phyloP scores from a whole-genome alignment of 2,113 vertebrate species.

The Ptilonorhynchus violaceus region DNA sequence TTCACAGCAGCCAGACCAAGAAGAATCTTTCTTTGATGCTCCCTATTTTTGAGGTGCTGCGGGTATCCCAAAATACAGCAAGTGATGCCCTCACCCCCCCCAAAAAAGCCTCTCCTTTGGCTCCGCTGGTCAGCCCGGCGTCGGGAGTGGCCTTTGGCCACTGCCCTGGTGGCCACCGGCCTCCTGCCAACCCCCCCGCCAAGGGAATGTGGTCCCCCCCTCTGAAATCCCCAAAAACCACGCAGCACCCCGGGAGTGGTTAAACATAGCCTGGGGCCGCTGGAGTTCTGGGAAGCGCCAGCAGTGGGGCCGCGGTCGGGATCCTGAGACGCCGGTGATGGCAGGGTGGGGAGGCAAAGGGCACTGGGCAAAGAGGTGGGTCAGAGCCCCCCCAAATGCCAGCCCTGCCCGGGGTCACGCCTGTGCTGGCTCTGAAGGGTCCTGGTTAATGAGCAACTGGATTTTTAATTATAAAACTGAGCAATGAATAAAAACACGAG shows the following conservation, averaged over 20 bases:
- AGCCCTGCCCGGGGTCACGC: rapidly evolving
- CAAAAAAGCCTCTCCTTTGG: not conserved
- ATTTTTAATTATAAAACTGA: not conserved
- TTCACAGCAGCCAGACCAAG: rapidly evolving
- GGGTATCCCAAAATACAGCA: not conserved
- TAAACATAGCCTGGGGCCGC: not conserved
- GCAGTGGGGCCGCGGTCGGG: not conserved
- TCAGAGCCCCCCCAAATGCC: not conserved
- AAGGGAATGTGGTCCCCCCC: not conserved
- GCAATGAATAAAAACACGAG: not conserved
- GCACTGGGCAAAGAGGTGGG: not conserved
- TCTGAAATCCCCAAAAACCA: not conserved
- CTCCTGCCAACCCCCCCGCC: not conserved
- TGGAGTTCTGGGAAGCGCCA: not conserved
- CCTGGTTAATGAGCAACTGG: not conserved
- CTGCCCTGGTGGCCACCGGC: not conserved
- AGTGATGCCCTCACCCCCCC: no score
- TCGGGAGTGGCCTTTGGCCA: not conserved
- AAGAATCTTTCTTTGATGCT: not conserved
- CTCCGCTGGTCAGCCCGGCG: not conserved
- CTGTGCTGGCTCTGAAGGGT: not conserved
- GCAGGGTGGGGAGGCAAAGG: not conserved
- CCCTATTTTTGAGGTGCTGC: not conserved
- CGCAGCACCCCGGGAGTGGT: not conserved
- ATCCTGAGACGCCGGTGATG: not conserved